A percentile compares a stretch with the other conserved stretches of the same genome.
Conservation (phyloP, 2,888 invertebrate species). For the Lithophane semibrunnea region DNA sequence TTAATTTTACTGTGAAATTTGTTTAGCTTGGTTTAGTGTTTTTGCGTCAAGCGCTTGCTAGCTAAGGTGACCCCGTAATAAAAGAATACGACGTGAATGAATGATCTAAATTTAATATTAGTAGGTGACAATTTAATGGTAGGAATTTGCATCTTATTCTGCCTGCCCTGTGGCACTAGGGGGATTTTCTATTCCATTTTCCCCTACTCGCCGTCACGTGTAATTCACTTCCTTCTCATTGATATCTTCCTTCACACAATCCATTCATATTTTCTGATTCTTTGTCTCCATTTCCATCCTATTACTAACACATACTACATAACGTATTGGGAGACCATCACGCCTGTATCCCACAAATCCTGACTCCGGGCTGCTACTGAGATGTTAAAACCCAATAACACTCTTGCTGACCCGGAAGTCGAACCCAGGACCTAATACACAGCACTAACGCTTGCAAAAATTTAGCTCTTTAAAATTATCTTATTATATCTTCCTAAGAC, state of each 20-base stretch:
- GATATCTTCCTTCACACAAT: not conserved
- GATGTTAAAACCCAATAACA: too few relatives aligned
- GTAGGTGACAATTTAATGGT: not conserved
- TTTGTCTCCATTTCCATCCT: not conserved
- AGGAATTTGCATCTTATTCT: not conserved
- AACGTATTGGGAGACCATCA: not conserved
- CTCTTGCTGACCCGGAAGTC: too few relatives aligned
- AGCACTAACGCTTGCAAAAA: not conserved
- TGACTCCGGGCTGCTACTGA: too few relatives aligned
- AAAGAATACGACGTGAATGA: not conserved
- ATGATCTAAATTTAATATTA: not conserved
- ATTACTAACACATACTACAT: too few relatives aligned
- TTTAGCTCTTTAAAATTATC: not conserved
- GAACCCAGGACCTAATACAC: too few relatives aligned
- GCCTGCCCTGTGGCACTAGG: not conserved
- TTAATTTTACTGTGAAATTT: slow-evolving; percentile 28
- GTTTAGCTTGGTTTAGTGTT: slow-evolving; percentile 23
- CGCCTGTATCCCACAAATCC: not conserved
- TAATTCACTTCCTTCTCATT: not conserved
- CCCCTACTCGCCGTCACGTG: not conserved
- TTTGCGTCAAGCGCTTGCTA: not conserved
- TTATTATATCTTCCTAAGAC: not conserved
- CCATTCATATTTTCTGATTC: not conserved
- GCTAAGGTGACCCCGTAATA: not conserved
- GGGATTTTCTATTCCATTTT: not conserved